phyloP scores from a whole-genome alignment of 2,797 vertebrate genomes.

The Pipistrellus pygmaeus region DNA sequence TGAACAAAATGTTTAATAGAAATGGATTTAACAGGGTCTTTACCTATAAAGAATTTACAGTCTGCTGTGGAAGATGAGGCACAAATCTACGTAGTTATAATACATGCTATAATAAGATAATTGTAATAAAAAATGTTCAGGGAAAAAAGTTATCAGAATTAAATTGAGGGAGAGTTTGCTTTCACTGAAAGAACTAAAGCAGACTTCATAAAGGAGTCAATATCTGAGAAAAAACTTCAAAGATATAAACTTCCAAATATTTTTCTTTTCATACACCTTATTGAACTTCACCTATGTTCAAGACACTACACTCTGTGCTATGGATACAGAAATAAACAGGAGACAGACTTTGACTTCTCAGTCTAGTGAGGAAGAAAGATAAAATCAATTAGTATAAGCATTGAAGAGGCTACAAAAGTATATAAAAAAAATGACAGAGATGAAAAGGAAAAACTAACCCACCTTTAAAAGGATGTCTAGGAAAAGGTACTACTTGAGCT shows the following conservation, averaged over 20 bases:
- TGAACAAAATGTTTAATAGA: slow-evolving; percentile 33
- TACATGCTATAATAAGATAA: neutral
- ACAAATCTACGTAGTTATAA: neutral
- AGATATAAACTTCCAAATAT: neutral
- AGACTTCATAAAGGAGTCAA: neutral
- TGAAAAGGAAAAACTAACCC: neutral
- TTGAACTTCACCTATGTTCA: neutral
- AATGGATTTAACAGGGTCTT: neutral
- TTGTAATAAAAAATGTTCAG: neutral
- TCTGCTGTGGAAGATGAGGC: neutral
- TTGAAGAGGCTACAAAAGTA: neutral
- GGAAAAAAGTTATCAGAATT: neutral
- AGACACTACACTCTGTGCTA: neutral
- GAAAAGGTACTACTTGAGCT: neutral
- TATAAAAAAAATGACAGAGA: neutral
- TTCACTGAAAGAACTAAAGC: neutral
- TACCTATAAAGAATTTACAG: slow-evolving; percentile 9
- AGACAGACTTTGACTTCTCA: neutral
- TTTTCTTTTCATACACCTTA: slow-evolving; percentile 12
- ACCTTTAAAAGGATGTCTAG: neutral
- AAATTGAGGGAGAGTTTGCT: neutral
- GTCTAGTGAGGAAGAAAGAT: neutral
- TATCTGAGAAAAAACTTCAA: neutral
- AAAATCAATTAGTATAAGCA: neutral
- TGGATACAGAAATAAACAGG: neutral